Conservation (phyloP, 1,140 invertebrate genomes). For the Drosophila subobscura region DNA sequence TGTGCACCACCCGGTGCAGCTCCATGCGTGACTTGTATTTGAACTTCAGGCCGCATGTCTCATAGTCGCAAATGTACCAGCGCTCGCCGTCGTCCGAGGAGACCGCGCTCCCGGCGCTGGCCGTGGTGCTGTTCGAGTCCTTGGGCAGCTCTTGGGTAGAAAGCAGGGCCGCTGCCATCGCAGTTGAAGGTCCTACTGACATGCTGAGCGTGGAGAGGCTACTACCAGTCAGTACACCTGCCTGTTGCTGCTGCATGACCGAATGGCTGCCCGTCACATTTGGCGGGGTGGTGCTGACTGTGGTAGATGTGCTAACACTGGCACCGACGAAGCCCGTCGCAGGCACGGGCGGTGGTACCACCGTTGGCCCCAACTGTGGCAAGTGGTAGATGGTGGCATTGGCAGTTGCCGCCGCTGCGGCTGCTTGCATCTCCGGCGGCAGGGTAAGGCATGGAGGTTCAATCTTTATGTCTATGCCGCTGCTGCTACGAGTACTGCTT, state of each 20-base stretch:
- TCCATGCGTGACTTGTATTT: slow-evolving; percentile 81
- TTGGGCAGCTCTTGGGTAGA: slow-evolving; percentile 64
- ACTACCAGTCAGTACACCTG: slow-evolving; percentile 3
- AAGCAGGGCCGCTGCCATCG: slow-evolving; percentile 42
- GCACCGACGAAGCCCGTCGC: slow-evolving; percentile 52
- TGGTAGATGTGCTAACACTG: slow-evolving; percentile 38
- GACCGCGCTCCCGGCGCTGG: slow-evolving; percentile 76
- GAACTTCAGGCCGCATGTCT: slow-evolving; percentile 75
- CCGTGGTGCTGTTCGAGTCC: slow-evolving; percentile 77
- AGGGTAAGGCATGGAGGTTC: slow-evolving; percentile 56
- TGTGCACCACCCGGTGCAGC: slow-evolving; percentile 78
- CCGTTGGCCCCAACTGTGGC: slow-evolving; percentile 60
- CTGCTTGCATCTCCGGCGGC: slow-evolving; percentile 62
- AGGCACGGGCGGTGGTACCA: slow-evolving; percentile 45
- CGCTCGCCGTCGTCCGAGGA: slow-evolving; percentile 79
- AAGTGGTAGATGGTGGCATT: slow-evolving; percentile 68
- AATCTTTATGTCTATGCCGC: slow-evolving; percentile 67
- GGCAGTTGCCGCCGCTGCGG: slow-evolving; percentile 47
- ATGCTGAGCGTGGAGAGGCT: slow-evolving; percentile 35
- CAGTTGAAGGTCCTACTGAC: slow-evolving; percentile 18
- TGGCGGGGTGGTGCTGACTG: slow-evolving; percentile 53
- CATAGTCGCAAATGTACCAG: slow-evolving; percentile 78
- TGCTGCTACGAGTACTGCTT: slow-evolving; percentile 41
- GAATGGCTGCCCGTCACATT: slow-evolving; percentile 31
- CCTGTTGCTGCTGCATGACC: slow-evolving; percentile 39